Percentiles rank a stretch among this genome's conserved stretches.
Evolutionary conservation across 2,797 vertebrate genomes (phyloP).

Genomic region (Anolis apletophallus): DNA sequence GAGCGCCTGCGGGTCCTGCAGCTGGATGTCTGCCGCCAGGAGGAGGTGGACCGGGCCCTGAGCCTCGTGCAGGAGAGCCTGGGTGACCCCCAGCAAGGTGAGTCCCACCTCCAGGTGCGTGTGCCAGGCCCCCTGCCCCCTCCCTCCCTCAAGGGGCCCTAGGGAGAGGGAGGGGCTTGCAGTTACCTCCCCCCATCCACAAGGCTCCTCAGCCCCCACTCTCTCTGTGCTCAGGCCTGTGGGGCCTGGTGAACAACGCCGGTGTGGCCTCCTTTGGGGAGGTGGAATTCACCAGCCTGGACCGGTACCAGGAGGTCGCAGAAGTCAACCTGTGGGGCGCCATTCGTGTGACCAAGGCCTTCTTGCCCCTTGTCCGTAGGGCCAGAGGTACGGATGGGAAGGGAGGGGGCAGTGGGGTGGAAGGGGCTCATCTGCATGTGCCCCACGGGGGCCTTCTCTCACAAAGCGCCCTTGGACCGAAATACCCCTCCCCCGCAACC

Average conservation of each 20-base stretch:
- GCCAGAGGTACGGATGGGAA: conserved; percentile 80
- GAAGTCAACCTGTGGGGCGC: conserved; percentile 91
- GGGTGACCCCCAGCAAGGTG: conserved; percentile 80
- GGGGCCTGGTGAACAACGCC: conserved; percentile 91
- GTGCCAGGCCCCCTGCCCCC: background rate
- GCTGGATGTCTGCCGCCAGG: conserved; percentile 89
- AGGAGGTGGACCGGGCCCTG: conserved; percentile 82
- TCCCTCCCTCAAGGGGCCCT: background rate
- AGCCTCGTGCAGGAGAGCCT: conserved; percentile 80
- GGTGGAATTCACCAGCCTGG: conserved; percentile 88
- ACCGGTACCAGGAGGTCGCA: conserved; percentile 85
- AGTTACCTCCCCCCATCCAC: background rate
- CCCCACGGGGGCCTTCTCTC: too few relatives aligned
- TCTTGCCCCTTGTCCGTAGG: conserved; percentile 86
- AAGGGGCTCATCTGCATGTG: background rate
- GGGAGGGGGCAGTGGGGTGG: background rate
- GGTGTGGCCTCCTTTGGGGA: conserved; percentile 86
- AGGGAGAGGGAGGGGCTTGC: background rate
- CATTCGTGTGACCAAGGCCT: conserved; percentile 88
- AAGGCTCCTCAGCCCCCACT: background rate
- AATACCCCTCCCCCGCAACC: too few relatives aligned
- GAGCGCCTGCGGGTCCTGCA: conserved; percentile 87
- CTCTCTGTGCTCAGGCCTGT: conserved; percentile 81
- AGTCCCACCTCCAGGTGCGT: too few relatives aligned
- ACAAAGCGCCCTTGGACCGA: too few relatives aligned